Conservation (phyloP, 2,113 vertebrate species). For the Ptilorrhoa leucosticta region DNA sequence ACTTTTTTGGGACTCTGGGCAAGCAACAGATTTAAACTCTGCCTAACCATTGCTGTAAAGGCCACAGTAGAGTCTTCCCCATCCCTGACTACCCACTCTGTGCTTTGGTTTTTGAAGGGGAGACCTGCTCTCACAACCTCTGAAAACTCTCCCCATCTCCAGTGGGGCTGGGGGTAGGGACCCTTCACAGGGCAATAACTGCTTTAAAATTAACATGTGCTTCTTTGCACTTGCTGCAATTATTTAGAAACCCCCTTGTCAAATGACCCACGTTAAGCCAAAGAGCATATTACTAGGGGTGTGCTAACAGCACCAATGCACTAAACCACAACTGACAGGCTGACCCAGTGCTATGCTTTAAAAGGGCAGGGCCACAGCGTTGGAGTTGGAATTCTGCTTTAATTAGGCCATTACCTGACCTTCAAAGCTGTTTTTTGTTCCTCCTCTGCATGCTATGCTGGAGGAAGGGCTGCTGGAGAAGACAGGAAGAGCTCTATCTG, state of each 20-base stretch:
- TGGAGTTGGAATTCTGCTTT: slow-evolving; percentile 39
- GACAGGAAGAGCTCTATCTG: slow-evolving; percentile 37
- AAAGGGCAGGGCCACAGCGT: neutral
- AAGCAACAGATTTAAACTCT: neutral
- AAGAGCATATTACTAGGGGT: neutral
- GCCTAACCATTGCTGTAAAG: neutral
- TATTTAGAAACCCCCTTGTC: slow-evolving; percentile 52
- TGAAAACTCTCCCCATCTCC: neutral
- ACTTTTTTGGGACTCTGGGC: neutral
- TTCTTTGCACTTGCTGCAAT: neutral
- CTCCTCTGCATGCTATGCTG: slow-evolving; percentile 9
- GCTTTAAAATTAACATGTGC: neutral
- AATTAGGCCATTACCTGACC: slow-evolving; percentile 39
- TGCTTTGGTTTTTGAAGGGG: neutral
- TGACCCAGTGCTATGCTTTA: slow-evolving; percentile 6
- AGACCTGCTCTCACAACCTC: neutral
- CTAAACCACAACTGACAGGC: slow-evolving; percentile 23
- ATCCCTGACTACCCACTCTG: neutral
- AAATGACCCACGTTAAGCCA: slow-evolving; percentile 16
- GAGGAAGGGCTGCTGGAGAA: slow-evolving; percentile 36
- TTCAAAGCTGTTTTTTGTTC: slow-evolving; percentile 42
- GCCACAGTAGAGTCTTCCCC: neutral
- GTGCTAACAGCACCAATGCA: neutral
- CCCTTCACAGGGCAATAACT: neutral
- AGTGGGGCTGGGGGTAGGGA: neutral